Evolutionary conservation across 2,888 invertebrate genomes (phyloP).

Genomic region (Creontiades dilutus): DNA sequence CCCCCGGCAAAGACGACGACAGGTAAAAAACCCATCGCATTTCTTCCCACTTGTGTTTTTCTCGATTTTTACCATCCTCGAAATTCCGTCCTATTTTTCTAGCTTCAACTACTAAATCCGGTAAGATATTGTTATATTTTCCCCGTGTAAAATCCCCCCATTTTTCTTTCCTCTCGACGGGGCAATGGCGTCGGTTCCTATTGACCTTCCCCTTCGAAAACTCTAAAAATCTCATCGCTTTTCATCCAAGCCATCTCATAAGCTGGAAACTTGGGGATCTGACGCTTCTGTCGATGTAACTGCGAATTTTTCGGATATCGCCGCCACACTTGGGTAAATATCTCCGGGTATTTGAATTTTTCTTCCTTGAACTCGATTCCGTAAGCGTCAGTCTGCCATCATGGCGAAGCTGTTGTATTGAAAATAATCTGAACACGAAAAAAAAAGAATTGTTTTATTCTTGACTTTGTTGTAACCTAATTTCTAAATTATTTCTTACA

Average conservation of each 20-base stretch:
- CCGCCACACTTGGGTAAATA: not conserved
- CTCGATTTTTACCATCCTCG: not conserved
- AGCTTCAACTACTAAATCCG: conserved; percentile 44
- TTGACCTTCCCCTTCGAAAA: conserved; percentile 28
- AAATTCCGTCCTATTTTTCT: conserved; percentile 63
- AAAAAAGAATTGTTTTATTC: conserved; percentile 5
- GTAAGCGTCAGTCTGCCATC: conserved; percentile 73
- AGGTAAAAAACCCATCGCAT: conserved; percentile 76
- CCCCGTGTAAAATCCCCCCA: not conserved
- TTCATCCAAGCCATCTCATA: conserved; percentile 7
- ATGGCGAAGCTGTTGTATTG: conserved; percentile 64
- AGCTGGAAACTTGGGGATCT: conserved; percentile 23
- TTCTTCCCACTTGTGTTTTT: too few species aligned
- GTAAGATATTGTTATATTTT: conserved; percentile 60
- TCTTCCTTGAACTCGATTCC: not conserved
- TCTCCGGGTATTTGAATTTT: not conserved
- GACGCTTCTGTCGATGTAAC: not conserved
- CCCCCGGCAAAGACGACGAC: conserved; percentile 88
- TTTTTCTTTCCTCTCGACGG: not conserved
- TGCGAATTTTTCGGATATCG: conserved; percentile 15
- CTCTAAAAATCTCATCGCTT: not conserved
- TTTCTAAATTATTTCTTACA: conserved; percentile 59
- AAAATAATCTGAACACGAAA: not conserved
- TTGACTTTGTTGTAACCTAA: conserved; percentile 24
- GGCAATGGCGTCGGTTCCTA: conserved; percentile 71